phyloP scores from a whole-genome alignment of 2,797 vertebrate species.

The Acanthis flammea region DNA sequence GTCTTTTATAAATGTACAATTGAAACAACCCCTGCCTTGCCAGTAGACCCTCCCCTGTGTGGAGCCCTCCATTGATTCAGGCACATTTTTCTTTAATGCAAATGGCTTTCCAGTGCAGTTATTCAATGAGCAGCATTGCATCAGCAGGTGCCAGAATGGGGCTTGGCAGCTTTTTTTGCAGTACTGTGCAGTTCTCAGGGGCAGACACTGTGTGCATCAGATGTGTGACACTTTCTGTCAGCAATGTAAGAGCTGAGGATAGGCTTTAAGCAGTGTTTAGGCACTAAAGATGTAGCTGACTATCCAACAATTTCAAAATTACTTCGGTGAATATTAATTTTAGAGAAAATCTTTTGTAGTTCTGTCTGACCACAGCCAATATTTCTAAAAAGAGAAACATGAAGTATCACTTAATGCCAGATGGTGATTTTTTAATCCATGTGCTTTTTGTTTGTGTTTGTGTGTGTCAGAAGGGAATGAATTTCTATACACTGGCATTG shows the following conservation, averaged over 20 bases:
- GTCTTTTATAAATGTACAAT: background rate
- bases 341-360: background rate
- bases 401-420: background rate
- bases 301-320: background rate
- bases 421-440: background rate
- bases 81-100: background rate
- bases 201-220: background rate
- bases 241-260: background rate
- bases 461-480: background rate
- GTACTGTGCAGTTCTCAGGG: background rate
- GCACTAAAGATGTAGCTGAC: background rate
- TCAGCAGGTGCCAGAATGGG: background rate
- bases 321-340: background rate
- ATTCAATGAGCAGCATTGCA: background rate
- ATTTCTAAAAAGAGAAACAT: background rate
- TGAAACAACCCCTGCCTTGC: background rate
- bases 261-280: background rate
- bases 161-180: background rate
- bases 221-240: background rate
- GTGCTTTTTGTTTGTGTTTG: background rate
- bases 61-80: background rate
- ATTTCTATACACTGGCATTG: background rate
- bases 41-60: background rate
- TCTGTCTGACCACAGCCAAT: background rate
- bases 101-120: background rate